phyloP scores from a whole-genome alignment of 2,888 invertebrate genomes.

The Ceraclea dissimilis region DNA sequence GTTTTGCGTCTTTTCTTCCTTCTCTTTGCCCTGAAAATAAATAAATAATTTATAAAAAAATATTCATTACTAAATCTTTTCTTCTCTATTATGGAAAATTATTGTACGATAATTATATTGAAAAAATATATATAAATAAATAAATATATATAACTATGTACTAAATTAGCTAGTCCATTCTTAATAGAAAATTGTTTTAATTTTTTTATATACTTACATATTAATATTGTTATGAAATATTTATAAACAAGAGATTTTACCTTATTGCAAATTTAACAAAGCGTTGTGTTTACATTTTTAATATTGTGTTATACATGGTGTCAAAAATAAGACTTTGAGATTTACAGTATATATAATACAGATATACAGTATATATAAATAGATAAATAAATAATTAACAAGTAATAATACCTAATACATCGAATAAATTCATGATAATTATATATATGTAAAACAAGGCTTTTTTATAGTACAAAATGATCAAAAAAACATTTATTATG shows the following conservation, averaged over 20 bases:
- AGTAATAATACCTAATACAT: neutral
- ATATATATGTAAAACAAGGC: neutral
- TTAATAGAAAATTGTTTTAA: no score
- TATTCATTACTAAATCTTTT: slow-evolving; percentile 16
- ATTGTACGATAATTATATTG: slow-evolving; percentile 23
- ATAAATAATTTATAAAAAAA: no score
- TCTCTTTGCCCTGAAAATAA: slow-evolving; percentile 15
- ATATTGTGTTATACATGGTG: neutral
- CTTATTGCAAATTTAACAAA: no score
- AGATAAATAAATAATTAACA: neutral
- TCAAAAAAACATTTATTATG: no score
- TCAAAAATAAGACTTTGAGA: neutral
- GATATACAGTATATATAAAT: neutral
- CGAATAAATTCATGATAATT: neutral
- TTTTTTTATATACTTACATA: no score
- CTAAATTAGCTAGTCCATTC: no score
- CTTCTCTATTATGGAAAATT: slow-evolving; percentile 24
- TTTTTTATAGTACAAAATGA: neutral
- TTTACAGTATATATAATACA: neutral
- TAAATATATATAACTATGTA: neutral
- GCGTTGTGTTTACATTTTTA: no score
- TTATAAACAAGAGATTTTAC: no score
- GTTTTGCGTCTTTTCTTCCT: slow-evolving; percentile 23
- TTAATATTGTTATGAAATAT: no score
- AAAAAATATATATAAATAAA: slow-evolving; percentile 12